These are phyloP conservation scores for Leptinotarsa defecta DNA, from an alignment of 1,140 invertebrate genomes.

Conservation along the genomic window DNA sequence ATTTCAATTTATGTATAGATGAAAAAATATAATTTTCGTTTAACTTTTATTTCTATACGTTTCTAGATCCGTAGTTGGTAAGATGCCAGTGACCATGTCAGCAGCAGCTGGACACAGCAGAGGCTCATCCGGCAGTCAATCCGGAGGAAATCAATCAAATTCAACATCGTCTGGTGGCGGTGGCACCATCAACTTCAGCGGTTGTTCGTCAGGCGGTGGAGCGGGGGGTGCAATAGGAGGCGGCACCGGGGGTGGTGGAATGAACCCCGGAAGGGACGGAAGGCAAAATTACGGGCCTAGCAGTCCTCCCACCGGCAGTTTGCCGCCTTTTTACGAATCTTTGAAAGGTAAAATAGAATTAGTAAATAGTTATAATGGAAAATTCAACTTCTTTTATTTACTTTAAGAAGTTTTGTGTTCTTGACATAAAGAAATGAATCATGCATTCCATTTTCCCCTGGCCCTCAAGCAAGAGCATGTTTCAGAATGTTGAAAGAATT, in stretches of 20 bases:
- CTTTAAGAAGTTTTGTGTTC: no score
- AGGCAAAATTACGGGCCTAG: conserved; percentile 81
- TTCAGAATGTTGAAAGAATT: no score
- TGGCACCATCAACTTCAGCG: conserved; percentile 58
- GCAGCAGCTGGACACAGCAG: conserved; percentile 78
- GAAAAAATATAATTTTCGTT: no score
- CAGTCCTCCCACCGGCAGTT: conserved; percentile 78
- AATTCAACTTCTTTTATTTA: no score
- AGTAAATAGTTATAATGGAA: no score
- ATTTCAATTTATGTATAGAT: no score
- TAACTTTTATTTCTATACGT: no score
- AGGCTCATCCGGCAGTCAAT: conserved; percentile 61
- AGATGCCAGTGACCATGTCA: conserved; percentile 63
- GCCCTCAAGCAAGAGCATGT: no score
- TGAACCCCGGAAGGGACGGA: conserved; percentile 73
- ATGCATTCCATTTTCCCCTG: no score
- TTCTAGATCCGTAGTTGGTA: conserved; percentile 49
- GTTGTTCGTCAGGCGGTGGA: conserved; percentile 59
- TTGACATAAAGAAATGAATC: no score
- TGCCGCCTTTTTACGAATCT: conserved; percentile 84
- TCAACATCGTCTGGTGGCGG: conserved; percentile 61
- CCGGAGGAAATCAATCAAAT: conserved; percentile 57
- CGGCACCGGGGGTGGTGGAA: conserved; percentile 71
- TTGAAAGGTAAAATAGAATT: conserved; percentile 62
- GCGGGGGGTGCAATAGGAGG: conserved; percentile 65